phyloP scores from a whole-genome alignment of 2,113 vertebrate genomes.

The Rostratula benghalensis region DNA sequence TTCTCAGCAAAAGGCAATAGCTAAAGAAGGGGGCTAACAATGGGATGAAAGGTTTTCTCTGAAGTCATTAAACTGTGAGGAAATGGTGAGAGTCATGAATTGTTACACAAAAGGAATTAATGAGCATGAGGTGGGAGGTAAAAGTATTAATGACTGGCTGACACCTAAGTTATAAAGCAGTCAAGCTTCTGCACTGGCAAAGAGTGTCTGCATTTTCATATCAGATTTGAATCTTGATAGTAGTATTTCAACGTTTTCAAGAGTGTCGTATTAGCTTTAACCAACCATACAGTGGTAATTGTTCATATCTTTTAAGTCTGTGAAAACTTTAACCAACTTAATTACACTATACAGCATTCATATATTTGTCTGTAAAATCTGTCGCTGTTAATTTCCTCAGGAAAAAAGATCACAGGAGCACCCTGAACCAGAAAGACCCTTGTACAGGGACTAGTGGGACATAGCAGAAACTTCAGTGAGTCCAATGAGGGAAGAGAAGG shows the following conservation, averaged over 20 bases:
- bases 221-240: constrained; percentile 26
- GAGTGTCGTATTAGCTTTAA: not conserved
- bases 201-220: constrained; percentile 1
- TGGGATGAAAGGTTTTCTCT: constrained; percentile 85
- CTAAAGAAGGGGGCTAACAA: constrained; percentile 78
- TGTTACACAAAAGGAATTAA: constrained; percentile 83
- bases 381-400: not conserved
- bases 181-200: not conserved
- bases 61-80: constrained; percentile 87
- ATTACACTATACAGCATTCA: not conserved
- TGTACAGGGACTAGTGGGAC: not conserved
- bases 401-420: constrained; percentile 6
- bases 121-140: constrained; percentile 80
- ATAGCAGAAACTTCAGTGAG: not conserved
- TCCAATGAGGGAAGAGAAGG: not conserved
- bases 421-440: not conserved
- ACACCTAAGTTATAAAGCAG: constrained; percentile 75
- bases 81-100: constrained; percentile 85
- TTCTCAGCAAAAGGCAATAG: constrained; percentile 78
- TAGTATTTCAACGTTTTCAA: not conserved
- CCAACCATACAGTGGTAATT: not conserved
- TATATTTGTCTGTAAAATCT: not conserved
- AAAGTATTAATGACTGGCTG: constrained; percentile 75
- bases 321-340: not conserved
- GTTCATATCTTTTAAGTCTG: not conserved